Base-by-base conservation (phyloP, 2,797 vertebrate genomes). In the Enteromius mattozi region DNA sequence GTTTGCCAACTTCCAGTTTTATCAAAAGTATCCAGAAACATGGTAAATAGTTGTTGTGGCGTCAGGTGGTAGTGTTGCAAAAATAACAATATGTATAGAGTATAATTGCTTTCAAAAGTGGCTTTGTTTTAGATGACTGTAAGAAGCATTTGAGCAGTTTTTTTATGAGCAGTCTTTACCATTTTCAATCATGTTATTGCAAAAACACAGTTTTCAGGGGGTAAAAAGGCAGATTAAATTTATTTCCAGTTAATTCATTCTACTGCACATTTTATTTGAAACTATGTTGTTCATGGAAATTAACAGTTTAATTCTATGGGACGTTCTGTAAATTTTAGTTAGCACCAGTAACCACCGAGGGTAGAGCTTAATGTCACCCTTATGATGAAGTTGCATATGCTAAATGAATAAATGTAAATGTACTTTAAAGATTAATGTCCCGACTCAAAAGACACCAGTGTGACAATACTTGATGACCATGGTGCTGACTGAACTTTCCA, bases 391-490 rank as follows among this genome's bases (percentile, higher is more conserved):
- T 33, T 5, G 2, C 27, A 76, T 56, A 33, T 56, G 21, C 51
- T 59, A 24, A 76, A 56, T 59, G 6, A 59, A 40, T 56, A 56
- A 24, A 24, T 24, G 21, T 40, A 24, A n/a, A 56, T 56, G 19
- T 16, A 37, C 0, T 16, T 59, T 19, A 59, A n/a, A 56, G 33
- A 76, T 21, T 27, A 78, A 88, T 86, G 68, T 83, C 72, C 40
- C 40, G 54, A 83, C 74, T 68, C 37, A 40, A 30, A 37, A 80
- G 47, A 78, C 51, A 51, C 61, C 21, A 66, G 37, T 30, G 13
- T 27, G 14, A 47, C 4, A 81, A 61, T 47, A 45, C 3, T 13
- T 72, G 37, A 33, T 24, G 51, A 33, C 24, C 35, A 70, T 56
- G 37, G 9, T 71, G 51, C 30, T 45, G 80, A 61, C 21, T 12